Evolutionary conservation across 2,797 vertebrate genomes (phyloP).

Genomic region (Sciurus vulgaris): DNA sequence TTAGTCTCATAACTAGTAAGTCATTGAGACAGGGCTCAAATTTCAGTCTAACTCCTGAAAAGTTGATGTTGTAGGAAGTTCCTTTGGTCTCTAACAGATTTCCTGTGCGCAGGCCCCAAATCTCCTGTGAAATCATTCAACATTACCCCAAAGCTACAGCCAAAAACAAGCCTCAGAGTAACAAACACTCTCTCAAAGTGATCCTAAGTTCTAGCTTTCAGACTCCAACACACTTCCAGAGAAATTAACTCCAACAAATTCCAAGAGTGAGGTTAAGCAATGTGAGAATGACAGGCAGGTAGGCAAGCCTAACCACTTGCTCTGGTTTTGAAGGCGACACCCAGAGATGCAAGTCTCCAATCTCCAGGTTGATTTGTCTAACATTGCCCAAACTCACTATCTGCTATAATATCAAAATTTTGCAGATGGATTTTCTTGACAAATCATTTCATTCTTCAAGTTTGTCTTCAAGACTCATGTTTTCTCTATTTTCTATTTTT

Average conservation of each 20-base stretch:
- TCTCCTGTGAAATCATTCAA: neutral
- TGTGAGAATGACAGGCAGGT: neutral
- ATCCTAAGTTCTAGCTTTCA: neutral
- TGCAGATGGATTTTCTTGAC: neutral
- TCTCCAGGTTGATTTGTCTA: neutral
- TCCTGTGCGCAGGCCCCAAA: neutral
- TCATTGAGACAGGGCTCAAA: neutral
- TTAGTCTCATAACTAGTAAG: constrained; percentile 5
- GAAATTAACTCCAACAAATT: neutral
- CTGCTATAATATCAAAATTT: neutral
- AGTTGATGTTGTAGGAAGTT: neutral
- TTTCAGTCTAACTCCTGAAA: neutral
- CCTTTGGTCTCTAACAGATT: neutral
- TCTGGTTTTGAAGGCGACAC: neutral
- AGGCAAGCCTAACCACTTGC: constrained; percentile 2
- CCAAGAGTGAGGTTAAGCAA: neutral
- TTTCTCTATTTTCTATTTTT: constrained; percentile 10
- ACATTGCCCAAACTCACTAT: neutral
- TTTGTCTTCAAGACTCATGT: neutral
- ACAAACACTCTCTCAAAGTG: neutral
- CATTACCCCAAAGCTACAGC: neutral
- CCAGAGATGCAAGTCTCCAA: neutral
- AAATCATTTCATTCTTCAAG: neutral
- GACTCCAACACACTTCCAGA: constrained; percentile 28
- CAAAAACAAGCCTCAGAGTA: neutral